phyloP scores from a whole-genome alignment of 2,888 invertebrate genomes.

The Xestia sexstrigata region DNA sequence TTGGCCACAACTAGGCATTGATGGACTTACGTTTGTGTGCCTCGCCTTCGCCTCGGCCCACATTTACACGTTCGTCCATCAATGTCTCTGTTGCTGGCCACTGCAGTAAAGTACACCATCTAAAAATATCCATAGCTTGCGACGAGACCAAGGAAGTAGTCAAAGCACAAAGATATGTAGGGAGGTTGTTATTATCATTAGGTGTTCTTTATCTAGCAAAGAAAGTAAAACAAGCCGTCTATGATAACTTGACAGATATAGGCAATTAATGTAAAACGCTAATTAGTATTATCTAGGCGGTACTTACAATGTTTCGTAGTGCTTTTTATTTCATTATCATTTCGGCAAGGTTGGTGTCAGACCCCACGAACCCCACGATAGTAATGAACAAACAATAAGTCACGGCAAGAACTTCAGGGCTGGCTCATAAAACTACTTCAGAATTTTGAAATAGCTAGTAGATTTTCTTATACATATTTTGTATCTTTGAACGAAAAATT shows the following conservation, averaged over 20 bases:
- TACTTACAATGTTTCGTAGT: slow-evolving; percentile 26
- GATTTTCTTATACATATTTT: neutral
- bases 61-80: no score
- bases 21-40: no score
- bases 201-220: slow-evolving; percentile 23
- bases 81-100: no score
- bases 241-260: slow-evolving; percentile 17
- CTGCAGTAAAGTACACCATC: no score
- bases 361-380: slow-evolving; percentile 19
- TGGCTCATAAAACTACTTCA: neutral
- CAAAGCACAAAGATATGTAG: no score
- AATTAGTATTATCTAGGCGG: slow-evolving; percentile 37
- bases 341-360: slow-evolving; percentile 48
- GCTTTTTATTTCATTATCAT: slow-evolving; percentile 47
- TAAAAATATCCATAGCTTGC: no score
- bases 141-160: no score
- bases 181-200: neutral
- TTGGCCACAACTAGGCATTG: no score
- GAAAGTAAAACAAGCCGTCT: slow-evolving; percentile 40
- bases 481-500: neutral
- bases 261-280: slow-evolving; percentile 50
- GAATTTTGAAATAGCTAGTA: neutral
- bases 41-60: no score
- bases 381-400: slow-evolving; percentile 14
- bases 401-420: slow-evolving; percentile 20